These are phyloP conservation scores for Charina bottae DNA, from an alignment of 2,113 vertebrate species.

Conservation along the genomic window DNA sequence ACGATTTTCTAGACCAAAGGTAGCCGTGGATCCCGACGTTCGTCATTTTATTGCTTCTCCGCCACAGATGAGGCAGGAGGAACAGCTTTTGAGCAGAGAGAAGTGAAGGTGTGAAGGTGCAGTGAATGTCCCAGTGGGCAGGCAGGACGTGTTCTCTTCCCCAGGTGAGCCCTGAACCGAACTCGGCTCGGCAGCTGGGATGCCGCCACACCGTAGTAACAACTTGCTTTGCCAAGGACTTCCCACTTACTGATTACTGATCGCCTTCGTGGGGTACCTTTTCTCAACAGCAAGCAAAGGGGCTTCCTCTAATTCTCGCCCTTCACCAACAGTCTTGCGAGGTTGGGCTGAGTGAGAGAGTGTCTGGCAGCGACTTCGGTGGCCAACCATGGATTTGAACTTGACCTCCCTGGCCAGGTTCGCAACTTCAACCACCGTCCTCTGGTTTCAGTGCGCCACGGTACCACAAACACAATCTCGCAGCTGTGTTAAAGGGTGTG, in stretches of 20 bases:
- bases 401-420: not conserved
- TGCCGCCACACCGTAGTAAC: not conserved
- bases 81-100: not conserved
- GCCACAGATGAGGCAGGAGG: not conserved
- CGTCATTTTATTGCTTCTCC: not conserved
- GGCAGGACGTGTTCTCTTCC: not conserved
- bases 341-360: not conserved
- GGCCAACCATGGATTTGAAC: not conserved
- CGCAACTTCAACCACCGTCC: not conserved
- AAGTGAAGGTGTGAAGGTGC: not conserved
- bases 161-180: not conserved
- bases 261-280: not conserved
- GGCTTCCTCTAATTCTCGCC: not conserved
- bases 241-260: not conserved
- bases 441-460: not conserved
- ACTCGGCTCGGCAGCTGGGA: not conserved
- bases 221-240: not conserved
- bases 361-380: not conserved
- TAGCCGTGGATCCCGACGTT: not conserved
- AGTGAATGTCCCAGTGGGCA: not conserved
- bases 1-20: not conserved
- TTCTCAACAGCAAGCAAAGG: not conserved
- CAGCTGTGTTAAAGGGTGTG: conserved; percentile 5
- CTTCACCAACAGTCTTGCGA: not conserved
- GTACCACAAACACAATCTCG: not conserved